Conservation (phyloP, 1,140 invertebrate genomes). For the Scaptodrosophila lebanonensis region DNA sequence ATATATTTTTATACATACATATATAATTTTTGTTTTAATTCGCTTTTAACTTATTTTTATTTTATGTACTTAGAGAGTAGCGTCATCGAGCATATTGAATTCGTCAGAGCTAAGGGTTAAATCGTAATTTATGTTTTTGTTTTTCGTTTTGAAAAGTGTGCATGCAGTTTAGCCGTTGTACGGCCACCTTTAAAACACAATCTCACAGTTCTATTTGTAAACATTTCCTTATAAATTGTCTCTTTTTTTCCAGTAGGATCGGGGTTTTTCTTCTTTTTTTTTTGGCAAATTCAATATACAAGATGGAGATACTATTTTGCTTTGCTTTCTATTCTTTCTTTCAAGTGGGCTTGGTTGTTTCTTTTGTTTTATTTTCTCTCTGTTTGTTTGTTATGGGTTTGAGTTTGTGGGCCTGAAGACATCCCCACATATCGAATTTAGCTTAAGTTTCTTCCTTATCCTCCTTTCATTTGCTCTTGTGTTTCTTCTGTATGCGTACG, state of each 20-base stretch:
- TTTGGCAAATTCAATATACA: conserved; percentile 73
- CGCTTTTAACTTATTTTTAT: conserved; percentile 62
- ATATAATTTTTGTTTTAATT: conserved; percentile 55
- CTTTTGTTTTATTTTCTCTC: conserved; percentile 9
- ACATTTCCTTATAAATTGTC: conserved; percentile 40
- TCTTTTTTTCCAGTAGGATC: conserved; percentile 14
- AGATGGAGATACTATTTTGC: conserved; percentile 70
- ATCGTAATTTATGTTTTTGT: conserved; percentile 21
- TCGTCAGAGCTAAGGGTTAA: conserved; percentile 60
- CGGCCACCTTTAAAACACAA: conserved; percentile 54
- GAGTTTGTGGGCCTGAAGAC: conserved; percentile 10
- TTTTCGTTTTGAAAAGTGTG: conserved; percentile 35
- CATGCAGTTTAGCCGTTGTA: conserved; percentile 44
- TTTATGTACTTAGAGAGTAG: conserved; percentile 74
- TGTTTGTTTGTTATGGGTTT: conserved; percentile 16
- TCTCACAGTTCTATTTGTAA: conserved; percentile 53
- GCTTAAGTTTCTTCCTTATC: conserved; percentile 38
- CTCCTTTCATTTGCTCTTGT: conserved; percentile 56
- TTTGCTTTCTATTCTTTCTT: conserved; percentile 23
- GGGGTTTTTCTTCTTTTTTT: conserved; percentile 13
- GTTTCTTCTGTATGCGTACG: conserved; percentile 67
- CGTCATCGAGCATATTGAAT: conserved; percentile 75
- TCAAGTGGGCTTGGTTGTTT: conserved; percentile 24
- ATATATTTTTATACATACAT: conserved; percentile 31
- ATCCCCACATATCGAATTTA: background rate